Conservation (phyloP, 1,140 invertebrate species). For the Sinella curviseta region DNA sequence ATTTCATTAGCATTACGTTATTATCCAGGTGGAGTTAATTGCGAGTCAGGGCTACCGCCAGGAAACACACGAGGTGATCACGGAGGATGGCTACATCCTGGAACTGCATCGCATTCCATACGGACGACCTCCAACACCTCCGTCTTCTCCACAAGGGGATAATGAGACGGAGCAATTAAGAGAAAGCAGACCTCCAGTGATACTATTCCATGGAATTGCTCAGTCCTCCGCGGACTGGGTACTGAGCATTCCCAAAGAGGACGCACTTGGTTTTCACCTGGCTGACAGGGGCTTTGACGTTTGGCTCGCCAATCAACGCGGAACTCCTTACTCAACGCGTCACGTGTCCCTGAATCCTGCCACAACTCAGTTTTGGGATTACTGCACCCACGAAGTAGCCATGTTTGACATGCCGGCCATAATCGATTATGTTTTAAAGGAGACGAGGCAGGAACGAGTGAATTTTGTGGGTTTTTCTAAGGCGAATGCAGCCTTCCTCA, state of each 20-base stretch:
- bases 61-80: conserved; percentile 40
- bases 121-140: neutral
- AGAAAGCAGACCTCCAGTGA: conserved; percentile 55
- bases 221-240: conserved; percentile 64
- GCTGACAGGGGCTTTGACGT: conserved; percentile 76
- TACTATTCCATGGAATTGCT: conserved; percentile 75
- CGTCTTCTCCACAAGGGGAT: neutral
- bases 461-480: neutral
- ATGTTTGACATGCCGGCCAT: conserved; percentile 58
- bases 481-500: neutral
- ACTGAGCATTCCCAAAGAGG: neutral
- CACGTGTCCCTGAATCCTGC: conserved; percentile 45
- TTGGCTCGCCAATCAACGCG: conserved; percentile 62
- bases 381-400: neutral
- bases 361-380: conserved; percentile 32
- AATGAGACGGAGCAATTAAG: too few relatives aligned
- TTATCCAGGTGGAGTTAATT: neutral
- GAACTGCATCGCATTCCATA: conserved; percentile 43
- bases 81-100: conserved; percentile 43
- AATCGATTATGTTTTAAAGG: conserved; percentile 7
- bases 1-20: too few relatives aligned
- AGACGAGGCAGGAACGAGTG: neutral
- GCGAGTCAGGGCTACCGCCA: conserved; percentile 33
- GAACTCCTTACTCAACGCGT: conserved; percentile 59
- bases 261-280: conserved; percentile 54